Percentiles rank a stretch among this genome's conserved stretches.
phyloP scores from a whole-genome alignment of 2,797 vertebrate genomes.

The Mareca strepera region DNA sequence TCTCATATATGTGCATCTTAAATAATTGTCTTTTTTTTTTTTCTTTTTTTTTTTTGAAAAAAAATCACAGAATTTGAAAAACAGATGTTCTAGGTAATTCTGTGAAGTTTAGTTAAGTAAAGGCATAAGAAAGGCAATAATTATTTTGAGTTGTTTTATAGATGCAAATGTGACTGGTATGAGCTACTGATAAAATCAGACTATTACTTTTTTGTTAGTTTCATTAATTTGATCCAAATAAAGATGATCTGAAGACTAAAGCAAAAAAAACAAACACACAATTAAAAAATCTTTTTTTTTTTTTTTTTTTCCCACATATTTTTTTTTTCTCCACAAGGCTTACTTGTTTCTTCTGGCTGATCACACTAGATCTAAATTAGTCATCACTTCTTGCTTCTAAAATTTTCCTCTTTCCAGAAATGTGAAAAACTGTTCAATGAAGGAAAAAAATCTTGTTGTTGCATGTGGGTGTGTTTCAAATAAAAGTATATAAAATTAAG shows the following conservation, averaged over 20 bases:
- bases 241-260: background rate
- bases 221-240: background rate
- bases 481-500: background rate
- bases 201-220: background rate
- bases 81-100: background rate
- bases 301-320: background rate
- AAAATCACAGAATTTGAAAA: background rate
- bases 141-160: background rate
- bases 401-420: background rate
- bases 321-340: background rate
- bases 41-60: no score
- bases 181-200: background rate
- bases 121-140: background rate
- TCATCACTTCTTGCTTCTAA: background rate
- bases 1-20: background rate
- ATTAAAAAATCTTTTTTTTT: background rate
- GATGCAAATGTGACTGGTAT: background rate
- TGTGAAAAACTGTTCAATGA: background rate
- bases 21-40: background rate
- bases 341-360: background rate
- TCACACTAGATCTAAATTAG: background rate
- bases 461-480: rapidly evolving
- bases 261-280: background rate
- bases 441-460: background rate
- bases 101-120: background rate